A percentile compares a stretch with the other conserved stretches of the same genome.
These are phyloP conservation scores for Distichodus sexfasciatus DNA, from an alignment of 2,797 vertebrate species.

Conservation along the genomic window DNA sequence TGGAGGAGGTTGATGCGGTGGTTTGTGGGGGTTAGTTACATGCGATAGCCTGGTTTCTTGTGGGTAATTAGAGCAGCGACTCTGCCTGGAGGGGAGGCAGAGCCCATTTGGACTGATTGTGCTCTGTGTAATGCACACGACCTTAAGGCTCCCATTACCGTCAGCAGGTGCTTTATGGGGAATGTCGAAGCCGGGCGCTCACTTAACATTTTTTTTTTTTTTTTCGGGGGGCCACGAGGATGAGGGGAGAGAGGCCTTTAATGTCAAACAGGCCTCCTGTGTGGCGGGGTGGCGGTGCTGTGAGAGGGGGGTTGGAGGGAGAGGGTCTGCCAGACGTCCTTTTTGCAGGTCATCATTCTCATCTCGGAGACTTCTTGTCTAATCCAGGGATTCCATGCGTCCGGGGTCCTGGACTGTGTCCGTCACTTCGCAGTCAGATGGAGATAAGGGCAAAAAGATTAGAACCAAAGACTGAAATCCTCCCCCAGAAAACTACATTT, in stretches of 20 bases:
- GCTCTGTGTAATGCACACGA: slow-evolving; percentile 46
- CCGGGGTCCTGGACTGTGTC: slow-evolving; percentile 14
- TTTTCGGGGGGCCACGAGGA: slow-evolving; percentile 46
- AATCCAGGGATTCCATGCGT: slow-evolving; percentile 12
- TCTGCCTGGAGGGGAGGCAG: slow-evolving; percentile 30
- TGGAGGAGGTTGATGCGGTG: not conserved
- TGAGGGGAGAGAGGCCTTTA: slow-evolving; percentile 16
- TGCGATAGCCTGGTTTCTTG: slow-evolving; percentile 18
- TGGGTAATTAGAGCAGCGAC: slow-evolving; percentile 47
- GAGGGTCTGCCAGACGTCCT: slow-evolving; percentile 6
- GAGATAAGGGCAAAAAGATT: too few relatives aligned
- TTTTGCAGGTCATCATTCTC: slow-evolving; percentile 21
- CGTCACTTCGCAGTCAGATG: slow-evolving; percentile 32
- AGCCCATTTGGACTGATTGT: slow-evolving; percentile 37
- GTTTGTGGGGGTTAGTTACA: not conserved
- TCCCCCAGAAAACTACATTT: too few relatives aligned
- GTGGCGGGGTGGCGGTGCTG: not conserved
- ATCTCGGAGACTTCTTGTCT: slow-evolving; percentile 9
- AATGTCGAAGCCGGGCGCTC: slow-evolving; percentile 53
- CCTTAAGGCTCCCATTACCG: slow-evolving; percentile 65
- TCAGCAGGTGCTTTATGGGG: slow-evolving; percentile 69
- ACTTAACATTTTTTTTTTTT: slow-evolving; percentile 47
- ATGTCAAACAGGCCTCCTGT: slow-evolving; percentile 21
- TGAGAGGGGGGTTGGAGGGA: not conserved
- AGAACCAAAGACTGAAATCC: too few relatives aligned